Evolutionary conservation across 2,797 vertebrate species (phyloP), one percentile per base, ranked within the genome.

Genomic region (Scolopax rusticola): DNA sequence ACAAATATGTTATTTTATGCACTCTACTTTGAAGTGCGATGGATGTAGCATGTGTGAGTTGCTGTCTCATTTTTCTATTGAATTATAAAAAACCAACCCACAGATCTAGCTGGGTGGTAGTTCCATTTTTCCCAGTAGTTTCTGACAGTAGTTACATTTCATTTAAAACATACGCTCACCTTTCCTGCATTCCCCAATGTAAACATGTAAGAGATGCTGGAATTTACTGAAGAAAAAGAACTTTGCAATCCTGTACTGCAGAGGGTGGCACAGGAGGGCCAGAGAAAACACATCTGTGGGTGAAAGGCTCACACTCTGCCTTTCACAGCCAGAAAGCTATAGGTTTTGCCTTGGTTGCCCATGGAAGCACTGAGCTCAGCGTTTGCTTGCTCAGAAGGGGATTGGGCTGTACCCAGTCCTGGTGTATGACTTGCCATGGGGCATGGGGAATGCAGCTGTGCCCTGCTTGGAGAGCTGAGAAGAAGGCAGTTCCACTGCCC

Each of bases 101-200:
- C 81, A 93, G 65, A 89, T 96, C 92, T 95, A 78, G 33, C 79
- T 97, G 87, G 82, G 86, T 95, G 84, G 95, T 82, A 76, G 93
- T 50, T 87, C 93, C 60, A 77, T 94, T 95, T 97, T 96, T 89
- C 87, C 81, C 84, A 87, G 71, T 96, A 81, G 79, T 91, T 97
- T 96, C 87, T 96, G 74, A 92, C 90, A 95, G 82, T 95, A 94
- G 68, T 89, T 93, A 85, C 74, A 93, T 92, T 97, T 97, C 92
- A 91, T 97, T 97, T 97, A 73, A 95, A 96, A 96, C 81, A 95
- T 67, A 94, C 78, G 48, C 47, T 81, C 53, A 90, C 70, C 96
- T 94, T 91, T 90, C 50, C 79, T 84, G n/a, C 92, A 82, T 93
- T 90, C 92, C 78, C 96, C 61, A 87, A 56, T 68, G 54, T 96